phyloP scores from a whole-genome alignment of 1,140 invertebrate genomes.

The Zaprionus kolodkinae region DNA sequence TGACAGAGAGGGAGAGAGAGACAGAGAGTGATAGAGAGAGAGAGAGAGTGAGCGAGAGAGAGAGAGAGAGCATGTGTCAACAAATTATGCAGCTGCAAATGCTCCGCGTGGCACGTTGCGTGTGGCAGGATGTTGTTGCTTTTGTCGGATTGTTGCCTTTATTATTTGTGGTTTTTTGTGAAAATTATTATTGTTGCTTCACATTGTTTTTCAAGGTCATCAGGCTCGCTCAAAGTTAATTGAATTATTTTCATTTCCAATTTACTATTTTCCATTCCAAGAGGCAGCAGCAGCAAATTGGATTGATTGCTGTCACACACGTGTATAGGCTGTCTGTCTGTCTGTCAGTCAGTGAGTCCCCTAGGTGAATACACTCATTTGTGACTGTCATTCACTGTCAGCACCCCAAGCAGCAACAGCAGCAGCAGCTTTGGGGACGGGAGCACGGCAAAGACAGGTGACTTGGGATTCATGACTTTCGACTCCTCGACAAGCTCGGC shows the following conservation, averaged over 20 bases:
- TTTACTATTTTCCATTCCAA: not conserved
- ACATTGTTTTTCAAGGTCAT: slow-evolving; percentile 20
- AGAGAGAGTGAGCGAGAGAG: not conserved
- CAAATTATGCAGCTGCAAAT: slow-evolving; percentile 8
- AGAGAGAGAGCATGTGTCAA: slow-evolving; percentile 15
- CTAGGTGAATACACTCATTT: slow-evolving; percentile 24
- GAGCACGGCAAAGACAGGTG: not conserved
- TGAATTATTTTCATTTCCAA: slow-evolving; percentile 15
- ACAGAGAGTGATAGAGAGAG: too few relatives aligned
- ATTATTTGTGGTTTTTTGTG: not conserved
- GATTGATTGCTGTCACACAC: slow-evolving; percentile 32
- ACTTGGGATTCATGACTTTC: not conserved
- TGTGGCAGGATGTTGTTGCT: slow-evolving; percentile 7
- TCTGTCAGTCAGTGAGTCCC: not conserved
- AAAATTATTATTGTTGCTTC: not conserved
- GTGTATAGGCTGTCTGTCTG: slow-evolving; percentile 1
- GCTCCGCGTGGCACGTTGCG: not conserved
- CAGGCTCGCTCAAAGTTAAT: slow-evolving; percentile 9
- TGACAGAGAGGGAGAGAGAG: too few relatives aligned
- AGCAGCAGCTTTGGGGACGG: slow-evolving; percentile 7
- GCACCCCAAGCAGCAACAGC: slow-evolving; percentile 25
- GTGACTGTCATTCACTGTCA: slow-evolving; percentile 39
- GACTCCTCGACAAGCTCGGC: not conserved
- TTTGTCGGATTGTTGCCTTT: not conserved
- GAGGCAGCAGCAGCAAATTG: slow-evolving; percentile 22